A percentile compares a stretch with the other conserved stretches of the same genome.
Conservation (phyloP, 64 coral and sea anemone species). For the Pocillopora damicornis region DNA sequence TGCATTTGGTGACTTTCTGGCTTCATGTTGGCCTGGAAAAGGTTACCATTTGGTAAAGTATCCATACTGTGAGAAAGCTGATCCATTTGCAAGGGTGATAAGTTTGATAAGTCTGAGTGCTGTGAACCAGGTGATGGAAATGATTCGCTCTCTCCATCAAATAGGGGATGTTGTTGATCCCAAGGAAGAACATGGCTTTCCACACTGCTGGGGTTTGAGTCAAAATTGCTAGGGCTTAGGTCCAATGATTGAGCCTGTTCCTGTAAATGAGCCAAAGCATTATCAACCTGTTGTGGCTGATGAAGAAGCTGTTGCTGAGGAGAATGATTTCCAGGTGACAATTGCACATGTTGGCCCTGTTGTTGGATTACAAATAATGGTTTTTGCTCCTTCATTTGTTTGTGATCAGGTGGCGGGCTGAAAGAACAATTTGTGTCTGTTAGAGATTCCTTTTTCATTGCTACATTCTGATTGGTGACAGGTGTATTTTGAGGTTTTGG, state of each 20-base stretch:
- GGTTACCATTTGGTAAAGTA: background rate
- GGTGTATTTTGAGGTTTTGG: conserved; percentile 59
- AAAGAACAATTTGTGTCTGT: conserved; percentile 37
- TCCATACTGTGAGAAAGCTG: conserved; percentile 48
- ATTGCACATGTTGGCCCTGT: conserved; percentile 13
- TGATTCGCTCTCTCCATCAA: conserved; percentile 60
- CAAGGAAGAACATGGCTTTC: conserved; percentile 52
- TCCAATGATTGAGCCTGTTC: conserved; percentile 62
- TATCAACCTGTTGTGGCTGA: conserved; percentile 32
- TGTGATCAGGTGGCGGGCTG: conserved; percentile 13
- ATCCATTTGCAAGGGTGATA: conserved; percentile 52
- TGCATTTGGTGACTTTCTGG: conserved; percentile 58
- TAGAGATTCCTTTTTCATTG: conserved; percentile 35
- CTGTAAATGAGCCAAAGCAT: conserved; percentile 49
- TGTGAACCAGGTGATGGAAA: conserved; percentile 46
- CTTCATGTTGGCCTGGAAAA: conserved; percentile 39
- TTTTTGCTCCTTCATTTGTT: conserved; percentile 37
- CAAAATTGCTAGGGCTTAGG: background rate
- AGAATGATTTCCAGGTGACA: conserved; percentile 30
- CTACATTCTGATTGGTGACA: conserved; percentile 33
- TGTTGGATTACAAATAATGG: conserved; percentile 39
- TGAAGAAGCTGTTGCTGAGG: conserved; percentile 33
- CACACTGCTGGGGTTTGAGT: conserved; percentile 35
- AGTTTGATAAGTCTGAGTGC: conserved; percentile 48
- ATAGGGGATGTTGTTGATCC: conserved; percentile 61